Evolutionary conservation across 2,797 vertebrate species (phyloP), one percentile per base, ranked within the genome.

Genomic region (Tiaroga cobitis): DNA sequence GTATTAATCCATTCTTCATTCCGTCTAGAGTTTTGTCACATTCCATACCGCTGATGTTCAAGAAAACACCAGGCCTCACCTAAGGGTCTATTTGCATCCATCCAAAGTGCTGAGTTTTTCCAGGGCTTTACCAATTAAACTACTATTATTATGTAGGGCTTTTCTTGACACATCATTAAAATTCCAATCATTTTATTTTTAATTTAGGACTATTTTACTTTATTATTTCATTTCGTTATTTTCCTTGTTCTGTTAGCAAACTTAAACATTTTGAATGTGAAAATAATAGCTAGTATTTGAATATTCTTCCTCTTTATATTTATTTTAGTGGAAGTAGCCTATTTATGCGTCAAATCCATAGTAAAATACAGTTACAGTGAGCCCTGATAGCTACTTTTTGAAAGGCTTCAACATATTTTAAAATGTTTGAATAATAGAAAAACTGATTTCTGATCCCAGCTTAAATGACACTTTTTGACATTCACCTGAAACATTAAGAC

Each of bases 1-100:
- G 11, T 1, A 63, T 37, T 87, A 85, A 91, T 87, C 73, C 81
- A 89, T 89, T 80, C 51, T 4, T 21, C 86, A 85, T 84, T 86
- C 88, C 88, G 81, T 91, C 68, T 87, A 59, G 89, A 59, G 46
- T 73, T 75, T 83, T 82, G 80, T 90, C 86, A 85, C 69, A 59
- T 92, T 90, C 87, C 91, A 65, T 77, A 24, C 56, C 51, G n/a
- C 69, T 68, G 61, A 68, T 59, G 72, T 54, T 74, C 82, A 68
- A 29, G 10, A 46, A 54, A 81, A 73, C 59, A 26, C 8, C 63
- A 67, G 59, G 24, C 34, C 32, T 39, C 32, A 9, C 2, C 10
- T 49, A 43, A 19, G 15, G 8, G 2, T 65, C 54, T 77, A 10
- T 41, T 1, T 77, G 16, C 16, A 78, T 43, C 5, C 8, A 39